phyloP scores from a whole-genome alignment of 2,113 vertebrate genomes.

The Oostethus manadensis region DNA sequence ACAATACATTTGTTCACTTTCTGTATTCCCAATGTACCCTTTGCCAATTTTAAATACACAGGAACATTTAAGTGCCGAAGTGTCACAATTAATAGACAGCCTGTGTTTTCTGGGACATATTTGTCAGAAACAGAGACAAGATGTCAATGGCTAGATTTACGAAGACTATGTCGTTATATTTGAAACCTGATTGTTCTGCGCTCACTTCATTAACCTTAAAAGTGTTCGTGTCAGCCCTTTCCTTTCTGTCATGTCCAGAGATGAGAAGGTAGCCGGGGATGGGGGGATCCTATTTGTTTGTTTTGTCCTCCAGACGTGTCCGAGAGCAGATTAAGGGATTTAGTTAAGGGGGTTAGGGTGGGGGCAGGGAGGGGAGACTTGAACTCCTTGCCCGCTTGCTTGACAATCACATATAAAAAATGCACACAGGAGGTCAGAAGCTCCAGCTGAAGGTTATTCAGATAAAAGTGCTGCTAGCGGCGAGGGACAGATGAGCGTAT shows the following conservation, averaged over 20 bases:
- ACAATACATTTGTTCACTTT: too few species aligned
- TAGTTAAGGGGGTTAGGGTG: slow-evolving; percentile 24
- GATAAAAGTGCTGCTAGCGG: slow-evolving; percentile 10
- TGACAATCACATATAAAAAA: slow-evolving; percentile 27
- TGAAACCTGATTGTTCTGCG: too few species aligned
- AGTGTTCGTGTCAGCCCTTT: slow-evolving; percentile 42
- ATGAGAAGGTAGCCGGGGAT: slow-evolving; percentile 1
- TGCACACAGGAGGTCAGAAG: slow-evolving; percentile 28
- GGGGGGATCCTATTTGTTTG: slow-evolving; percentile 64
- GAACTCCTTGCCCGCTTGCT: slow-evolving; percentile 36
- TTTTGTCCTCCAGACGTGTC: slow-evolving; percentile 70
- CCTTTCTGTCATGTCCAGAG: slow-evolving; percentile 46
- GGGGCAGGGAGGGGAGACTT: slow-evolving; percentile 37
- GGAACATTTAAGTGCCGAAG: too few species aligned
- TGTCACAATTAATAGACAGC: too few species aligned
- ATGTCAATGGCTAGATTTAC: too few species aligned
- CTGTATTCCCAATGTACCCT: too few species aligned
- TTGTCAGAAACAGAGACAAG: too few species aligned
- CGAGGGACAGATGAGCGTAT: neutral
- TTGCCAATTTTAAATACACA: too few species aligned
- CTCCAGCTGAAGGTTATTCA: slow-evolving; percentile 17
- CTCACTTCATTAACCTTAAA: slow-evolving; percentile 45
- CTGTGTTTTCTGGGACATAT: too few species aligned
- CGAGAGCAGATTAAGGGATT: slow-evolving; percentile 70
- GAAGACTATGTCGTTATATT: too few species aligned